Evolutionary conservation across 2,888 invertebrate species (phyloP).

Genomic region (Melolontha melolontha): DNA sequence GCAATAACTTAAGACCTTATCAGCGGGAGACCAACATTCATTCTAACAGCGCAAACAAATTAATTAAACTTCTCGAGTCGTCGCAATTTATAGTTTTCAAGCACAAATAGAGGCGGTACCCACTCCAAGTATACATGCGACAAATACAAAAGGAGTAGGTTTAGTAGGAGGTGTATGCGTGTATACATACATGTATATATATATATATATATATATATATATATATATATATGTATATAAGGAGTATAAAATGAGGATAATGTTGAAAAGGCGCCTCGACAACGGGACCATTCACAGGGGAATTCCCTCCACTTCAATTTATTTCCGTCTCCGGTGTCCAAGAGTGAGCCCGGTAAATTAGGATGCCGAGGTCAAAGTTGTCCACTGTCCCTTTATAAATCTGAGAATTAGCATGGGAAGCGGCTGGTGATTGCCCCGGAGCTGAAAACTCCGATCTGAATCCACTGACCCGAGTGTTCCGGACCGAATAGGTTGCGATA

Average conservation of each 20-base stretch:
- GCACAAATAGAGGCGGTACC: too few relatives aligned
- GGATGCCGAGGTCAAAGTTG: slow-evolving; percentile 60
- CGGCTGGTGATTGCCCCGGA: slow-evolving; percentile 29
- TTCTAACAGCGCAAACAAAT: background rate
- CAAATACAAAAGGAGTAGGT: too few relatives aligned
- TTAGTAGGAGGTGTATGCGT: too few relatives aligned
- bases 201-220: too few relatives aligned
- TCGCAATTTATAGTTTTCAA: too few relatives aligned
- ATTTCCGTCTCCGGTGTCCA: slow-evolving; percentile 55
- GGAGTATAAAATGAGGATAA: too few relatives aligned
- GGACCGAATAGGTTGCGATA: background rate
- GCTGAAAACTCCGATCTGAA: slow-evolving; percentile 5
- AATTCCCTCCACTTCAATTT: slow-evolving; percentile 49
- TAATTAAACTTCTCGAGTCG: too few relatives aligned
- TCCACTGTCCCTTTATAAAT: slow-evolving; percentile 58
- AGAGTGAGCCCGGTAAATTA: slow-evolving; percentile 56
- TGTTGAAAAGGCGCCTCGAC: too few relatives aligned
- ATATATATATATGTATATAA: too few relatives aligned
- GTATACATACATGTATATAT: too few relatives aligned
- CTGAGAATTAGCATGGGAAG: slow-evolving; percentile 62
- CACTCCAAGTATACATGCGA: too few relatives aligned
- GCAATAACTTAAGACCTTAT: slow-evolving; percentile 29
- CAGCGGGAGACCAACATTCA: background rate
- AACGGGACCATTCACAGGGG: slow-evolving; percentile 5
- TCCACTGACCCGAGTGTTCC: background rate